A percentile compares a stretch with the other conserved stretches of the same genome.
These are phyloP conservation scores for Nettapus auritus DNA, from an alignment of 2,113 vertebrate genomes.

Conservation along the genomic window DNA sequence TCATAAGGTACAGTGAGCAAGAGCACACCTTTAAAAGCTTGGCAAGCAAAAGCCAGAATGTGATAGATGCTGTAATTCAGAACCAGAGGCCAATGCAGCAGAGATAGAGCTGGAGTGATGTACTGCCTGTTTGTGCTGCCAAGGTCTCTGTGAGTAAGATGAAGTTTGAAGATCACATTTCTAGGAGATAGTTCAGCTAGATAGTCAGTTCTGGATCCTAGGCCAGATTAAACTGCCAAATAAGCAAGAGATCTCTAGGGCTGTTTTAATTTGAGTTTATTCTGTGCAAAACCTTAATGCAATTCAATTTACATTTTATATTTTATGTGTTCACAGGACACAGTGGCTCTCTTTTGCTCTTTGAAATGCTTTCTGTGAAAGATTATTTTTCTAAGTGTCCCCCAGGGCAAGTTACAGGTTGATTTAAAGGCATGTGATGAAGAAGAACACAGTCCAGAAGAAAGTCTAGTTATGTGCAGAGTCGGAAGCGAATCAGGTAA, in stretches of 20 bases:
- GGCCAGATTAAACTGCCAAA: constrained; percentile 50
- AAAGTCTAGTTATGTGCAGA: not conserved
- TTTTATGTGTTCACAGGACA: not conserved
- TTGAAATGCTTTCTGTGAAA: constrained; percentile 1
- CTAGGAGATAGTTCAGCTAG: constrained; percentile 51
- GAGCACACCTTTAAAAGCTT: constrained; percentile 66
- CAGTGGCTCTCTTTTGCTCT: not conserved
- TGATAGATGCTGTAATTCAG: constrained; percentile 72
- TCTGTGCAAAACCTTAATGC: not conserved
- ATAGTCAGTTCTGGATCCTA: constrained; percentile 57
- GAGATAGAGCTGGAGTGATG: constrained; percentile 57
- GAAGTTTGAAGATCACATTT: constrained; percentile 57
- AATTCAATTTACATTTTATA: constrained; percentile 8
- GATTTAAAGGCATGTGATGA: constrained; percentile 20
- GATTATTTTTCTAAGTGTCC: not conserved
- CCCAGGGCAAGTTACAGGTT: not conserved
- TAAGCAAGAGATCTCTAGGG: constrained; percentile 25
- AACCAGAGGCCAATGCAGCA: constrained; percentile 62
- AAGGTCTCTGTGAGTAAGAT: constrained; percentile 62
- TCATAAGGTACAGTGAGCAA: constrained; percentile 70
- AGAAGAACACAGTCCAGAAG: not conserved
- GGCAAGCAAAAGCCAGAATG: constrained; percentile 56
- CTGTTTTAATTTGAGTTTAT: constrained; percentile 49
- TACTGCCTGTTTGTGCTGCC: constrained; percentile 63
- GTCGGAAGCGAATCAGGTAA: not conserved